A percentile compares a stretch with the other conserved stretches of the same genome.
Conservation (phyloP, 2,888 invertebrate genomes). For the Ophraella communa region DNA sequence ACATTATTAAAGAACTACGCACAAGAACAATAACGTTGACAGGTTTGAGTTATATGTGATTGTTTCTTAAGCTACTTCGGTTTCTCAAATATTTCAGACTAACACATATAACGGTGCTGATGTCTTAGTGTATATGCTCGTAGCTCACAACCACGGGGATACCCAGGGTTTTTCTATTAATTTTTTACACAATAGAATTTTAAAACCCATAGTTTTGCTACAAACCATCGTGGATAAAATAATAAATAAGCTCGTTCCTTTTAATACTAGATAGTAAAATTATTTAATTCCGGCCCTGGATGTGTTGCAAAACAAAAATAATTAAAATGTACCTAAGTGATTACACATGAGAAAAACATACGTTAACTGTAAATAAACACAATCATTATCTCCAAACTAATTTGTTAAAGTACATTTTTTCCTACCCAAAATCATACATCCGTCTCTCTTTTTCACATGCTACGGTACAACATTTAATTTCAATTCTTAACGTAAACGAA, state of each 20-base stretch:
- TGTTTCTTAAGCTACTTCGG: too few species aligned
- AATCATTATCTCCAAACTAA: conserved; percentile 8
- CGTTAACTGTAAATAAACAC: not conserved
- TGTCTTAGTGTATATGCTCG: too few species aligned
- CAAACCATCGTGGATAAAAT: not conserved
- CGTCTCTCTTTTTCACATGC: not conserved
- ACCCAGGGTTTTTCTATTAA: too few species aligned
- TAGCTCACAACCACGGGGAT: too few species aligned
- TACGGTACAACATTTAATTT: conserved; percentile 11
- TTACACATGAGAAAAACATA: not conserved
- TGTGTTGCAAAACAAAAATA: not conserved
- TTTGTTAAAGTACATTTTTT: conserved; percentile 12
- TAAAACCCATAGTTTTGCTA: too few species aligned
- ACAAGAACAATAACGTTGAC: too few species aligned
- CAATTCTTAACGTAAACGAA: conserved; percentile 21
- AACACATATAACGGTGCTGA: too few species aligned
- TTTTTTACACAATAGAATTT: too few species aligned
- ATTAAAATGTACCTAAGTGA: not conserved
- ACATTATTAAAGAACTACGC: too few species aligned
- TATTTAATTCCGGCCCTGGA: not conserved
- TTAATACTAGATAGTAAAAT: not conserved
- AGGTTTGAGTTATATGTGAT: too few species aligned
- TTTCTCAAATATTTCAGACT: too few species aligned
- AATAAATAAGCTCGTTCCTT: too few species aligned
- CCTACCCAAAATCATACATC: not conserved